A percentile compares a stretch with the other conserved stretches of the same genome.
phyloP scores from a whole-genome alignment of 2,113 vertebrate genomes.

The Pipra filicauda region DNA sequence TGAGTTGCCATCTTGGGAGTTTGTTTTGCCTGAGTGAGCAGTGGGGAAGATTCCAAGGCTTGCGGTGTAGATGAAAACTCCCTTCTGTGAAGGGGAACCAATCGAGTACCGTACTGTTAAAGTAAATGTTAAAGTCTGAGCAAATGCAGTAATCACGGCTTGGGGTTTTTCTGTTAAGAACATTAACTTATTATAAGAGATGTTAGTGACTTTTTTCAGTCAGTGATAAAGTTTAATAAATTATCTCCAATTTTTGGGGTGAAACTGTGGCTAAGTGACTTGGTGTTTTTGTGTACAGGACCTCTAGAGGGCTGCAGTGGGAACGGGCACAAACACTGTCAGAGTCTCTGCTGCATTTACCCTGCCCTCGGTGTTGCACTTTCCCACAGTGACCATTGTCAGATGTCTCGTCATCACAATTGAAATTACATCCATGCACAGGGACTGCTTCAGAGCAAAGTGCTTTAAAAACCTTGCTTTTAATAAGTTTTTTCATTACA shows the following conservation, averaged over 20 bases:
- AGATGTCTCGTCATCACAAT: background rate
- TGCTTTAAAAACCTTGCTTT: background rate
- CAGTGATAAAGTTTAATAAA: constrained; percentile 78
- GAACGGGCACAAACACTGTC: background rate
- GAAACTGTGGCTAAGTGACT: constrained; percentile 17
- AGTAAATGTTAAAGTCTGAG: constrained; percentile 65
- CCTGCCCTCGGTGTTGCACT: background rate
- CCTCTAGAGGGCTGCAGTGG: background rate
- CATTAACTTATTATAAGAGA: constrained; percentile 80
- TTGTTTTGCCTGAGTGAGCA: constrained; percentile 9
- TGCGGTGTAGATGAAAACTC: constrained; percentile 59
- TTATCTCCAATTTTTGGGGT: constrained; percentile 75
- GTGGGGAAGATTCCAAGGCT: constrained; percentile 15
- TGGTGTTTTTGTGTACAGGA: background rate
- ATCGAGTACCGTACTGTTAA: constrained; percentile 55
- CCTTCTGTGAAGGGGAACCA: constrained; percentile 82
- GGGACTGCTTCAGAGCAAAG: background rate
- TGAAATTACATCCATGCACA: background rate
- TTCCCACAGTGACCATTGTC: background rate
- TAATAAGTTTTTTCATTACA: background rate
- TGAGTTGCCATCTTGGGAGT: background rate
- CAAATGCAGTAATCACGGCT: constrained; percentile 65
- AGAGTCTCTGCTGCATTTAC: background rate
- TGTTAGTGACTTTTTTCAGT: constrained; percentile 70
- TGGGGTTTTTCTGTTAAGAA: constrained; percentile 66